A percentile compares a stretch with the other conserved stretches of the same genome.
phyloP scores from a whole-genome alignment of 2,888 invertebrate genomes.

The Latheticus oryzae region DNA sequence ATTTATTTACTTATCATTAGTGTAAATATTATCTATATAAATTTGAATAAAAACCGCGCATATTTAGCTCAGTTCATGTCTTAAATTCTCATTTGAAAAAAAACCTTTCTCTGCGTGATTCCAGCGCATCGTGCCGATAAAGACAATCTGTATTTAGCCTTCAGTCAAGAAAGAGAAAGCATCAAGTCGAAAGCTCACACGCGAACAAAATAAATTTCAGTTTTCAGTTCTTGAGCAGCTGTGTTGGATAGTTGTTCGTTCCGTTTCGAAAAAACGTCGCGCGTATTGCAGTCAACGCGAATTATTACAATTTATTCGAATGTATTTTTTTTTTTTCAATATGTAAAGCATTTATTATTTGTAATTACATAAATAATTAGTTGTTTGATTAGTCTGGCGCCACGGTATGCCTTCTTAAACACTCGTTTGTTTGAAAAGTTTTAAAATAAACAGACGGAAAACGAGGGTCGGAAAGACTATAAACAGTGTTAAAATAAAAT shows the following conservation, averaged over 20 bases:
- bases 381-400: conserved; percentile 53
- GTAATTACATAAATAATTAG: conserved; percentile 41
- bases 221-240: conserved; percentile 34
- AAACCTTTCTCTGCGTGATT: no score
- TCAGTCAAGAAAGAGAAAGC: conserved; percentile 24
- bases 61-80: no score
- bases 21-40: no score
- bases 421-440: conserved; percentile 46
- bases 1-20: no score
- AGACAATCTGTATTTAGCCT: conserved; percentile 3
- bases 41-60: no score
- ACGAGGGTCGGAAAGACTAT: conserved; percentile 41
- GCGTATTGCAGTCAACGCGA: conserved; percentile 11
- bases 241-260: conserved; percentile 1
- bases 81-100: no score
- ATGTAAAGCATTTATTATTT: conserved; percentile 20
- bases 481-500: conserved; percentile 30
- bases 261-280: conserved; percentile 1
- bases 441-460: conserved; percentile 50
- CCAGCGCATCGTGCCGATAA: conserved; percentile 1
- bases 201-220: conserved; percentile 41
- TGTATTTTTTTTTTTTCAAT: conserved; percentile 3
- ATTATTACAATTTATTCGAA: conserved; percentile 4
- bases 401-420: conserved; percentile 44
- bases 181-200: conserved; percentile 30